A percentile compares a stretch with the other conserved stretches of the same genome.
Evolutionary conservation across 2,113 vertebrate genomes (phyloP).

Genomic region (Microcebus murinus): DNA sequence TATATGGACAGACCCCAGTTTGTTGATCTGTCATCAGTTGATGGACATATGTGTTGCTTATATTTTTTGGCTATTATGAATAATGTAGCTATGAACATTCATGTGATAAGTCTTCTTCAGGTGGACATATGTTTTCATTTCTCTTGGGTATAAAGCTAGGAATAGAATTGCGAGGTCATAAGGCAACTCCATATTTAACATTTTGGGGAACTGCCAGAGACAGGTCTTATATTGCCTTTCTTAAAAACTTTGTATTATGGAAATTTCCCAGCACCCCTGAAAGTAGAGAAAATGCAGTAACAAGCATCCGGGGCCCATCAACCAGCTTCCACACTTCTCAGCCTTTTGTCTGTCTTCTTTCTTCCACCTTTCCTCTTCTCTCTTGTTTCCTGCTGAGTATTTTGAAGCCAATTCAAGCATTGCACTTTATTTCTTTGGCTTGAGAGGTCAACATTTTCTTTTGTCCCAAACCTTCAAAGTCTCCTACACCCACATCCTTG

Average conservation of each 20-base stretch:
- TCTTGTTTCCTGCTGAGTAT: not conserved
- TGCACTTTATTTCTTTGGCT: not conserved
- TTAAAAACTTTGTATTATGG: not conserved
- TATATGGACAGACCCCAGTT: not conserved
- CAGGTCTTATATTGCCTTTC: not conserved
- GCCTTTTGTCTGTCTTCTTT: not conserved
- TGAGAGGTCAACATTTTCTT: not conserved
- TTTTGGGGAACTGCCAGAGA: not conserved
- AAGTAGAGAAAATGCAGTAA: not conserved
- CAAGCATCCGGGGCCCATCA: not conserved
- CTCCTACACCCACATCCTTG: not conserved
- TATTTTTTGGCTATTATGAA: not conserved
- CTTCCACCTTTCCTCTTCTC: not conserved
- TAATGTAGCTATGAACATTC: not conserved
- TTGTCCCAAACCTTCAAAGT: not conserved
- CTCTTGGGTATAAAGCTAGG: not conserved
- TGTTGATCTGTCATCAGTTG: not conserved
- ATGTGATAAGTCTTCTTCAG: not conserved
- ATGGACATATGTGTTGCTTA: not conserved
- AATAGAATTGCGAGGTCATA: not conserved
- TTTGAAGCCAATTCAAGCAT: not conserved
- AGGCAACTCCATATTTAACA: not conserved
- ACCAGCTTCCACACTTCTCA: rapidly evolving
- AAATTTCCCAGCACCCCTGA: not conserved
- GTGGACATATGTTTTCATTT: rapidly evolving